phyloP scores from a whole-genome alignment of 2,888 invertebrate genomes.

The Drosophila tanythrix region DNA sequence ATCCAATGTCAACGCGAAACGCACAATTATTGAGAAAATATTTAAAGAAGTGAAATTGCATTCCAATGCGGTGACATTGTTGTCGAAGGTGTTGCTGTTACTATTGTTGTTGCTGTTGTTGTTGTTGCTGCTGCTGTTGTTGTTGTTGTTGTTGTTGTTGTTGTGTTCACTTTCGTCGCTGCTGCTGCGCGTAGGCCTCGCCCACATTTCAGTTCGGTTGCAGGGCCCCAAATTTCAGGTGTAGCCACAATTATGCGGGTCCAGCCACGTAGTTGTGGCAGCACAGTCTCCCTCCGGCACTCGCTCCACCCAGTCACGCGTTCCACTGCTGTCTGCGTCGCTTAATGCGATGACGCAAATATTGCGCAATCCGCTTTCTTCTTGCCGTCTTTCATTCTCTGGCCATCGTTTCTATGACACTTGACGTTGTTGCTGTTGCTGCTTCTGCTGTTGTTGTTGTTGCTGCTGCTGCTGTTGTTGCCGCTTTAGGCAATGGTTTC shows the following conservation, averaged over 20 bases:
- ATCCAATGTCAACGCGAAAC: conserved; percentile 38
- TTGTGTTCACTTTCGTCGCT: conserved; percentile 21
- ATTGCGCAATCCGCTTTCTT: conserved; percentile 73
- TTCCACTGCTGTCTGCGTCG: conserved; percentile 18
- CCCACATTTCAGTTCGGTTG: conserved; percentile 57
- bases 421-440: conserved; percentile 34
- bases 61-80: conserved; percentile 67
- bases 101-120: not conserved
- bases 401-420: conserved; percentile 45
- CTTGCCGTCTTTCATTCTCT: conserved; percentile 65
- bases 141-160: not conserved
- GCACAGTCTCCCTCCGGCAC: not conserved
- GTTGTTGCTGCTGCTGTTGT: not conserved
- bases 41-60: conserved; percentile 82
- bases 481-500: conserved; percentile 3
- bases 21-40: conserved; percentile 75
- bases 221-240: conserved; percentile 55
- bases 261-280: conserved; percentile 17
- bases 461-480: conserved; percentile 16
- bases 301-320: conserved; percentile 4
- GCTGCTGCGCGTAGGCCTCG: conserved; percentile 59
- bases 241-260: conserved; percentile 67
- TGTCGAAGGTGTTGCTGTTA: conserved; percentile 5
- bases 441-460: conserved; percentile 10
- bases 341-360: conserved; percentile 63